phyloP scores from a whole-genome alignment of 2,113 vertebrate species.

The Typhlomys cinereus region DNA sequence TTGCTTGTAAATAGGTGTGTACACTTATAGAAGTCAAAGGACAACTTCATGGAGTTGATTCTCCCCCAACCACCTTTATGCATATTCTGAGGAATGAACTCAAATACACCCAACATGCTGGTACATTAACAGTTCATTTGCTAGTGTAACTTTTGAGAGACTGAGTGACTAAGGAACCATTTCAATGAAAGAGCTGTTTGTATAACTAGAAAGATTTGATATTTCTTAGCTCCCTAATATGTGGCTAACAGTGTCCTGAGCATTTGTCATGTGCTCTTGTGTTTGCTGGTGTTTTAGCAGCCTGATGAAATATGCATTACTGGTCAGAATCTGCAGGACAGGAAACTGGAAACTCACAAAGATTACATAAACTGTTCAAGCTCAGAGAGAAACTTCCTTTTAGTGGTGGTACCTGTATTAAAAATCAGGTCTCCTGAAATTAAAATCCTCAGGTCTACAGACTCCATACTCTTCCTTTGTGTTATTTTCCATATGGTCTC shows the following conservation, averaged over 20 bases:
- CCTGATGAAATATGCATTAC: neutral
- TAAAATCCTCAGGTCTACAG: constrained; percentile 1
- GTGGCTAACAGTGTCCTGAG: neutral
- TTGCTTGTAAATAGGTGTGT: no score
- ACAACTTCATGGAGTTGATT: no score
- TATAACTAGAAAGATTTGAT: neutral
- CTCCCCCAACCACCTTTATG: no score
- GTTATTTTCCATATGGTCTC: neutral
- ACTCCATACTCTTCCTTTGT: neutral
- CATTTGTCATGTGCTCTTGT: constrained; percentile 13
- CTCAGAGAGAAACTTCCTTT: constrained; percentile 28
- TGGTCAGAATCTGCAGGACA: neutral
- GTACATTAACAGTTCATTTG: constrained; percentile 1
- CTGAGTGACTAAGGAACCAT: neutral
- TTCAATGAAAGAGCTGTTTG: neutral
- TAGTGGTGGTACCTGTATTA: neutral
- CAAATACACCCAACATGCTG: no score
- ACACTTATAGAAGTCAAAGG: no score
- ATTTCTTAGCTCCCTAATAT: neutral
- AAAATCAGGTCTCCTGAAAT: neutral
- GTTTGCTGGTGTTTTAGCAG: constrained; percentile 30
- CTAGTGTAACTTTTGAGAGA: constrained; percentile 5
- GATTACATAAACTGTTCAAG: constrained; percentile 10
- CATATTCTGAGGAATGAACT: no score
- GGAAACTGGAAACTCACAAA: constrained; percentile 32